Evolutionary conservation across 2,888 invertebrate species (phyloP).

Genomic region (Heliconius cydno): DNA sequence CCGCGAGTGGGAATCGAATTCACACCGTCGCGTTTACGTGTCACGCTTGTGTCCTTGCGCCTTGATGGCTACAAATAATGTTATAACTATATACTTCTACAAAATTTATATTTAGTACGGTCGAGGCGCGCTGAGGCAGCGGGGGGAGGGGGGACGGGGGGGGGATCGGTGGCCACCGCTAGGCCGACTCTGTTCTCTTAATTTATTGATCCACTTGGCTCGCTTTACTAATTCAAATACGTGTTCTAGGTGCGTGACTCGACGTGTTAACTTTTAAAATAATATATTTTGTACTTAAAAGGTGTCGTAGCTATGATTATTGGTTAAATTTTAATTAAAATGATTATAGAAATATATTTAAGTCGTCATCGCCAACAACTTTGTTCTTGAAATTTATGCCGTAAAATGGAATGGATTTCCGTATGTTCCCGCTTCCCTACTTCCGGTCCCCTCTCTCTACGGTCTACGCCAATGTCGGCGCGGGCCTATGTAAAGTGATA

Average conservation of each 20-base stretch:
- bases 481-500: too few species aligned
- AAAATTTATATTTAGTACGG: background rate
- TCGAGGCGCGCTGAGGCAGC: too few species aligned
- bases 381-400: background rate
- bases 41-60: background rate
- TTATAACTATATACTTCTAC: background rate
- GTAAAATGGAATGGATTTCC: background rate
- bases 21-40: background rate
- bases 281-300: background rate
- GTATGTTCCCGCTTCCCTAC: background rate
- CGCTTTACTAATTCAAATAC: slow-evolving; percentile 11
- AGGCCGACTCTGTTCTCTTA: slow-evolving; percentile 14
- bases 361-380: background rate
- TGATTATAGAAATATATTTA: background rate
- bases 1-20: too few species aligned
- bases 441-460: background rate
- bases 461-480: background rate
- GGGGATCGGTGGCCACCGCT: background rate
- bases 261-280: too few species aligned
- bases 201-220: slow-evolving; percentile 8
- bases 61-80: background rate
- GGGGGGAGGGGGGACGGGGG: too few species aligned
- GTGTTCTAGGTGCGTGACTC: background rate
- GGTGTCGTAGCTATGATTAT: background rate
- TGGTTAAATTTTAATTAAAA: background rate